phyloP scores from a whole-genome alignment of 2,888 invertebrate species.

The Podotricha telesiphe region DNA sequence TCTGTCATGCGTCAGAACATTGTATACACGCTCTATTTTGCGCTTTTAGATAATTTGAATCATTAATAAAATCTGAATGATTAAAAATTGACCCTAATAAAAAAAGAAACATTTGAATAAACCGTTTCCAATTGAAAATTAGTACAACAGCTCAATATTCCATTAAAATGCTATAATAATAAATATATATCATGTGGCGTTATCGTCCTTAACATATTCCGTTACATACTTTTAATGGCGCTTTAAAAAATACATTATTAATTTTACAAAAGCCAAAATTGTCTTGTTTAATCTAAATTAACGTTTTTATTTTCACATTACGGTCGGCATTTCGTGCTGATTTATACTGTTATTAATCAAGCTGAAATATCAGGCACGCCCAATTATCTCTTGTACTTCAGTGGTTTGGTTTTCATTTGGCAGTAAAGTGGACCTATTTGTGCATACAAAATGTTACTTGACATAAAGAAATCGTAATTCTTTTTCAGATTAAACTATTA shows the following conservation, averaged over 20 bases:
- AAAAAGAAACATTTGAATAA: no score
- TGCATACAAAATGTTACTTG: slow-evolving; percentile 37
- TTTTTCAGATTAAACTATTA: neutral
- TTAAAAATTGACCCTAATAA: no score
- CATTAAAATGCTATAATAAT: slow-evolving; percentile 18
- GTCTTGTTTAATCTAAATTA: slow-evolving; percentile 57
- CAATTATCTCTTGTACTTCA: slow-evolving; percentile 68
- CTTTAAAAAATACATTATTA: slow-evolving; percentile 51
- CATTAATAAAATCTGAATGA: no score
- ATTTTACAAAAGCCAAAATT: slow-evolving; percentile 52
- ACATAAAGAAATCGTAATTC: neutral
- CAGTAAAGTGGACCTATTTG: slow-evolving; percentile 33
- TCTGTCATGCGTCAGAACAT: no score
- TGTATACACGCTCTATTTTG: no score
- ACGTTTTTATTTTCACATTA: slow-evolving; percentile 63
- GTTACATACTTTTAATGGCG: slow-evolving; percentile 45
- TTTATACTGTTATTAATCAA: slow-evolving; percentile 72
- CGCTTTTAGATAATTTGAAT: no score
- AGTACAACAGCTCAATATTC: slow-evolving; percentile 11
- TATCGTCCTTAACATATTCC: slow-evolving; percentile 39
- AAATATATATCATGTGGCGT: slow-evolving; percentile 27
- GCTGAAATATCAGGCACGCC: slow-evolving; percentile 66
- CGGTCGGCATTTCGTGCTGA: slow-evolving; percentile 58
- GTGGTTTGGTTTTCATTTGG: slow-evolving; percentile 48
- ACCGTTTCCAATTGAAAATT: neutral